Evolutionary conservation across 2,113 vertebrate genomes (phyloP).

Genomic region (Forbesichthys agassizii): DNA sequence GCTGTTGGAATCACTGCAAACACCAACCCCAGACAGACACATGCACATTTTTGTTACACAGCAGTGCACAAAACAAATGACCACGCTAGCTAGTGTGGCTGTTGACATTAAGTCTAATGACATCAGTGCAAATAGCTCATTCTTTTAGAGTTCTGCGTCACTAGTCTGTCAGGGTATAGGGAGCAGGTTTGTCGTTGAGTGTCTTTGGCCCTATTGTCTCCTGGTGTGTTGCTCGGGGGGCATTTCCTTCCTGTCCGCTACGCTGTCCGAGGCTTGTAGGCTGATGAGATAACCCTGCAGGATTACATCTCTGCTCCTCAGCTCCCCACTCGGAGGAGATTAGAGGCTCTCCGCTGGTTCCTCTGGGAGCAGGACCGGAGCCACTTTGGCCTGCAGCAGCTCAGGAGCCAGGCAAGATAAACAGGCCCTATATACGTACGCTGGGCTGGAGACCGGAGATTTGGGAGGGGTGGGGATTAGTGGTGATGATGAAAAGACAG

Average conservation of each 20-base stretch:
- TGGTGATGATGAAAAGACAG: constrained; percentile 22
- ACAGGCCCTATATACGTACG: constrained; percentile 17
- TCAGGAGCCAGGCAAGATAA: constrained; percentile 50
- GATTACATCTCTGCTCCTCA: constrained; percentile 61
- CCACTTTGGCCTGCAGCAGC: constrained; percentile 31
- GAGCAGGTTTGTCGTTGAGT: constrained; percentile 53
- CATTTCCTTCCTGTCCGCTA: constrained; percentile 51
- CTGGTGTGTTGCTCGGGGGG: constrained; percentile 42
- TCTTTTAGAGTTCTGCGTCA: constrained; percentile 50
- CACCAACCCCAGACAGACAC: constrained; percentile 8
- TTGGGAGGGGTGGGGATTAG: constrained; percentile 32
- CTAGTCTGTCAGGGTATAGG: constrained; percentile 8
- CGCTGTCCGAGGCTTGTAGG: constrained; percentile 44
- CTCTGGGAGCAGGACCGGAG: constrained; percentile 64
- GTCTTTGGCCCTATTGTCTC: constrained; percentile 43
- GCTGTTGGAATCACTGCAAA: neutral
- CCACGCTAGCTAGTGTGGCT: constrained; percentile 32
- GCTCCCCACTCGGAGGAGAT: constrained; percentile 51
- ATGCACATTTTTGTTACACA: constrained; percentile 31
- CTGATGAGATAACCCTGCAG: constrained; percentile 75
- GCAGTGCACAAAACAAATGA: constrained; percentile 53
- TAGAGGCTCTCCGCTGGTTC: constrained; percentile 48
- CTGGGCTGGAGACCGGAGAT: constrained; percentile 22
- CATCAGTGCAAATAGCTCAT: constrained; percentile 48
- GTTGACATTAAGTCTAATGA: constrained; percentile 40